Base-by-base conservation (phyloP, 2,888 invertebrate genomes). In the Drosophila glabriapex region DNA sequence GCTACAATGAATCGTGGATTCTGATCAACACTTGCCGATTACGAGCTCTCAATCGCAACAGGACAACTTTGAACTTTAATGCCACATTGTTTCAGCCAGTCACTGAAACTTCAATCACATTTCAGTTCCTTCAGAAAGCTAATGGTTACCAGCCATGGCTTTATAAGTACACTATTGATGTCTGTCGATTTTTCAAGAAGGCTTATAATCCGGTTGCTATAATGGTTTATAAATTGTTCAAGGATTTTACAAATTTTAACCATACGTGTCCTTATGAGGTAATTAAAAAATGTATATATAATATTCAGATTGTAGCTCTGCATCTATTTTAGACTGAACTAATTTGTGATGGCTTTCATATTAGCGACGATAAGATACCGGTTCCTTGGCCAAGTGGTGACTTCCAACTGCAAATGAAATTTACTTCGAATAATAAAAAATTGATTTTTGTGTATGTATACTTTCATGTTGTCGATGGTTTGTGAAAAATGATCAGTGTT, bases 121-220 rank as follows among this genome's bases (percentile, higher is more conserved):
- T 10, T 19, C n/a, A n/a, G 3, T 5, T 52, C 12, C 31, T 52
- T 52, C 12, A 53, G 10, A 53, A 31, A 39, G 29, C 19, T 3
- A 56, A n/a, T 41, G 56, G 41, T 22, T 54, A 29, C 29, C 16
- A 56, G 29, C 56, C 56, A 12, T 56, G 29, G 29, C 39, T 56
- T 6, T 56, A 29, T 29, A n/a, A 41, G 3, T 0, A 2, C 5
- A 19, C 5, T 6, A 7, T 56, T 2, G 39, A 41, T 29, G 6
- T 12, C 1, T 56, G 56, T 29, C 56, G 56, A 5, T 56, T 41
- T 56, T 14, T 56, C 0, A 56, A 1, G 12, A 39, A 29, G 12
- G 28, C 56, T 12, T 31, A 56, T 29, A 56, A 41, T 31, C 29
- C 41, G 14, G 4, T 56, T 9, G 29, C 39, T 7, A 16, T n/a